Conservation (phyloP, 2,888 invertebrate genomes). For the Synanthedon andrenaeformis region DNA sequence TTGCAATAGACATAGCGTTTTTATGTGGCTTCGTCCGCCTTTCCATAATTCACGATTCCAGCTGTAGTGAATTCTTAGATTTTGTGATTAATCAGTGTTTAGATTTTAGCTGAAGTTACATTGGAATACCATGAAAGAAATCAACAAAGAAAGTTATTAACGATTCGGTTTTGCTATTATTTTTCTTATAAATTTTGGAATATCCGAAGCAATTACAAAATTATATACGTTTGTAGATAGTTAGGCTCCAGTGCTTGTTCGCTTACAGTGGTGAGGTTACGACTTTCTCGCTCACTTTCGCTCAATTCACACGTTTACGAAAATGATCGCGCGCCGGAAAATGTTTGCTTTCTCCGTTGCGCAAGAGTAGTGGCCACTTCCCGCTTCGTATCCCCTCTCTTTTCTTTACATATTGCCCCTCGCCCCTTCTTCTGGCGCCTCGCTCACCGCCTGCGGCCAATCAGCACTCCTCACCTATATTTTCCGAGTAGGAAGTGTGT, state of each 20-base stretch:
- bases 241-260: neutral
- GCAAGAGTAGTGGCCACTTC: slow-evolving; percentile 53
- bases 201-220: no score
- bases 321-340: slow-evolving; percentile 64
- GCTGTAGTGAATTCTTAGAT: no score
- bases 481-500: slow-evolving; percentile 52
- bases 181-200: no score
- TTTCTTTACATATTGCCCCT: slow-evolving; percentile 2
- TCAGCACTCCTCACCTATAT: slow-evolving; percentile 58
- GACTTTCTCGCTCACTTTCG: slow-evolving; percentile 62
- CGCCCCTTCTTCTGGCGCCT: slow-evolving; percentile 4
- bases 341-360: slow-evolving; percentile 60
- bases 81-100: no score
- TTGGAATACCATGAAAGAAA: no score
- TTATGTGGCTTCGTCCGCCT: no score
- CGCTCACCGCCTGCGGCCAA: slow-evolving; percentile 8
- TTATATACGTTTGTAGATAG: neutral
- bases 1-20: no score
- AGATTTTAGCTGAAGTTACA: no score
- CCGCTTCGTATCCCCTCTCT: slow-evolving; percentile 23
- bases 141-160: no score
- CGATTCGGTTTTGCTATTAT: no score
- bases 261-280: slow-evolving; percentile 7
- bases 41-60: no score
- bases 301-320: slow-evolving; percentile 67